Percentiles rank a stretch among this genome's conserved stretches.
These are phyloP conservation scores for Heterochromis multidens DNA, from an alignment of 2,113 vertebrate species.

Conservation along the genomic window DNA sequence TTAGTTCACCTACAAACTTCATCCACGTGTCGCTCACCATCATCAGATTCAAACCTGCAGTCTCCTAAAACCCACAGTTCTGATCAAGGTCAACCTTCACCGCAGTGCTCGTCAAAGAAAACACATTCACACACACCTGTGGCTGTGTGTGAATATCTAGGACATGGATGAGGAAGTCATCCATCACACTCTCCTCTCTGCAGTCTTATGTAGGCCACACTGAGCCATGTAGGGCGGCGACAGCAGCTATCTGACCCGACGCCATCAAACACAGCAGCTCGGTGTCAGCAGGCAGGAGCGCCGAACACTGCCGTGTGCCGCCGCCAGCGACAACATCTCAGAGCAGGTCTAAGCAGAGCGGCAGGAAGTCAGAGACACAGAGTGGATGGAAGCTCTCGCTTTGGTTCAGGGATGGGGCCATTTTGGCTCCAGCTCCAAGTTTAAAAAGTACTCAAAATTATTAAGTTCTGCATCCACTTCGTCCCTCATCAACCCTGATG, in stretches of 20 bases:
- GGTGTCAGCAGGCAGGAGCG: neutral
- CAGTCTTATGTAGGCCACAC: constrained; percentile 44
- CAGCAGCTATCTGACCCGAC: constrained; percentile 31
- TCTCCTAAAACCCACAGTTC: neutral
- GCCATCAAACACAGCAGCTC: neutral
- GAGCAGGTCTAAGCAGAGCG: neutral
- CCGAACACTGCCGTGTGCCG: neutral
- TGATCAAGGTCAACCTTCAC: neutral
- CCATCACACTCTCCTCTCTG: constrained; percentile 25
- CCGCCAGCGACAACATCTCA: neutral
- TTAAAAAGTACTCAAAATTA: no score
- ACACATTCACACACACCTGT: no score
- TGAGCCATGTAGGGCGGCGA: constrained; percentile 30
- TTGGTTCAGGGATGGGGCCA: neutral
- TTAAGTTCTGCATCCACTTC: no score
- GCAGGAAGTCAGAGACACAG: neutral
- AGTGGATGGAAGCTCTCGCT: neutral
- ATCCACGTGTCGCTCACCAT: fast-evolving
- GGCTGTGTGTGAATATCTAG: no score
- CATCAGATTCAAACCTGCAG: neutral
- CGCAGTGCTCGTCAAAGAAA: fast-evolving
- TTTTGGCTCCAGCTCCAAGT: neutral
- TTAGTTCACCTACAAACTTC: neutral
- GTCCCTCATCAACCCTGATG: neutral
- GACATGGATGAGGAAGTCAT: neutral